Evolutionary conservation across 2,888 invertebrate species (phyloP).

Genomic region (Tinea semifulvella): DNA sequence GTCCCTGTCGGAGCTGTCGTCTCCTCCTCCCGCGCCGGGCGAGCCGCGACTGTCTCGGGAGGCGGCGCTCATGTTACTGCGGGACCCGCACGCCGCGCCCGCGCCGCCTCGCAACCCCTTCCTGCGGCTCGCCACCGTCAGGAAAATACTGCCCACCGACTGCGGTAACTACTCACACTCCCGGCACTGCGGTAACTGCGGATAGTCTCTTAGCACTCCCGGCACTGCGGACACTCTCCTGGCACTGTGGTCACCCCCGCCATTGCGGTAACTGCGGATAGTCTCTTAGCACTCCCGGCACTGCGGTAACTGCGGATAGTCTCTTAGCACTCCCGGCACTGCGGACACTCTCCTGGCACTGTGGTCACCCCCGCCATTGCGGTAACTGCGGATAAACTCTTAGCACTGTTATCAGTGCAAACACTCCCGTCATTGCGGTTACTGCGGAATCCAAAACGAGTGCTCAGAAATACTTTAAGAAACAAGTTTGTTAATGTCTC

Average conservation of each 20-base stretch:
- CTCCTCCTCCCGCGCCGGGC: slow-evolving; percentile 37
- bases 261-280: slow-evolving; percentile 70
- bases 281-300: no score
- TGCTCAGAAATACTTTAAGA: no score
- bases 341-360: no score
- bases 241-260: no score
- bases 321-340: neutral
- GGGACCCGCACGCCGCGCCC: slow-evolving; percentile 73
- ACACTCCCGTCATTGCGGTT: slow-evolving; percentile 59
- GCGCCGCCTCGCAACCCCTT: slow-evolving; percentile 70
- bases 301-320: slow-evolving; percentile 59
- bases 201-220: slow-evolving; percentile 22
- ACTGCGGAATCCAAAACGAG: no score
- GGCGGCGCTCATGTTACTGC: slow-evolving; percentile 86
- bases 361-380: slow-evolving; percentile 53
- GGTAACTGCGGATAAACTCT: no score
- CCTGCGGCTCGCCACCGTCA: slow-evolving; percentile 80
- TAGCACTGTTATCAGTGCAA: no score
- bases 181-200: no score
- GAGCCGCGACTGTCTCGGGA: slow-evolving; percentile 67
- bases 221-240: neutral
- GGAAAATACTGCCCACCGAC: slow-evolving; percentile 73
- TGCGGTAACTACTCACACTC: slow-evolving; percentile 76
- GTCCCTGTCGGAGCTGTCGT: slow-evolving; percentile 75
- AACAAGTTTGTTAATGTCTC: no score